phyloP scores from a whole-genome alignment of 2,888 invertebrate genomes.

The Dusona sp. region DNA sequence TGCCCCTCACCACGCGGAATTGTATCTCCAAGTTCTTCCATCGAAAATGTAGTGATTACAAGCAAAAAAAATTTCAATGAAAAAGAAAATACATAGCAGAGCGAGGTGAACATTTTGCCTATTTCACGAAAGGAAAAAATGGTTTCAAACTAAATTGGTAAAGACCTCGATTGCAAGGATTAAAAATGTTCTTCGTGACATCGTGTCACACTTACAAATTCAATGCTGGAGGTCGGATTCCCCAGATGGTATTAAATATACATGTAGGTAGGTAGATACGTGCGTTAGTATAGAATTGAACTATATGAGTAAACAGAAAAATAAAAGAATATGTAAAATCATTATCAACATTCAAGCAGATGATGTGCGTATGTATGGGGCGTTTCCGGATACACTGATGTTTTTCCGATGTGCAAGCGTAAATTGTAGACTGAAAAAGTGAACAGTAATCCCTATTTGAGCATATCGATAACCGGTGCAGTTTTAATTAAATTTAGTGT shows the following conservation, averaged over 20 bases:
- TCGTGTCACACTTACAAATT: slow-evolving; percentile 30
- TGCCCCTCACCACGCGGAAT: background rate
- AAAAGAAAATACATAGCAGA: background rate
- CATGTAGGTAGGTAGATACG: background rate
- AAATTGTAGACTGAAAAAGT: background rate
- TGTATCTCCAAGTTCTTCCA: background rate
- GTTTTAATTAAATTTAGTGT: background rate
- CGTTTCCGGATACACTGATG: background rate
- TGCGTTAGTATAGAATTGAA: background rate
- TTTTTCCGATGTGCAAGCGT: too few relatives aligned
- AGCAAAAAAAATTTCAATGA: background rate
- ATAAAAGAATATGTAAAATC: background rate
- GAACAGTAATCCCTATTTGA: background rate
- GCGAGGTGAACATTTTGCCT: slow-evolving; percentile 25
- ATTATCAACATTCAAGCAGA: background rate
- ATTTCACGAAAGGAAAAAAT: slow-evolving; percentile 12
- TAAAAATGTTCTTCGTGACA: slow-evolving; percentile 42
- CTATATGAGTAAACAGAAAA: background rate
- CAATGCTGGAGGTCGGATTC: slow-evolving; percentile 42
- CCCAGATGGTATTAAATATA: slow-evolving; percentile 3
- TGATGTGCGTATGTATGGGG: background rate
- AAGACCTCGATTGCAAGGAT: slow-evolving; percentile 57
- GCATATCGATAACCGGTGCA: background rate
- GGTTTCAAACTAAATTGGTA: slow-evolving; percentile 53
- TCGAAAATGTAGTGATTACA: background rate